Evolutionary conservation across 1,140 invertebrate species (phyloP), one percentile per base, ranked within the genome.

Genomic region (Drosophila serrata): DNA sequence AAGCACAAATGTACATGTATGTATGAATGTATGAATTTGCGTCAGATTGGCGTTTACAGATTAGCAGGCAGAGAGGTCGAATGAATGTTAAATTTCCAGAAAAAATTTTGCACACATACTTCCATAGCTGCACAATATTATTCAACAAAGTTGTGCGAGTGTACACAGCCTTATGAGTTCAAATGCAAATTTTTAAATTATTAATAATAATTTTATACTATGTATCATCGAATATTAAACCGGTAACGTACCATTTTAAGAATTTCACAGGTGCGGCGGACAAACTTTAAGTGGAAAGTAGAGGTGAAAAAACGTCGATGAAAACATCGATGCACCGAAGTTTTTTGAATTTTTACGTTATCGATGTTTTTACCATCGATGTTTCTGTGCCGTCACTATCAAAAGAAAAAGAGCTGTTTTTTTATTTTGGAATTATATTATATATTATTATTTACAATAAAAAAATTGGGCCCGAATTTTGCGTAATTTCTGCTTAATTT

Each of bases 41-140:
- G 37, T 53, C 62, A 81, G 43, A 58, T 19, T 42, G 39, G 19
- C 31, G 43, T 48, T 39, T 40, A 58, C 39, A 72, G 53, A 45
- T 81, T 62, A 51, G 65, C 35, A 48, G 31, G 19, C 24, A 11
- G 29, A 39, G 39, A 81, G 80, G 80, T 82, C 81, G 74, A 75
- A 82, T 82, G 63, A 82, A 82, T 82, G 81, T 79, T 82, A 82
- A 79, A 55, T 58, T 75, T 51, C 45, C 72, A 75, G 68, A 65
- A 58, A 58, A 55, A 74, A 57, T 48, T 57, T 48, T 37, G 37
- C 17, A 55, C 72, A 67, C 60, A 64, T 61, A 68, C 57, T 29
- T 31, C 42, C 33, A 48, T 58, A 59, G 29, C 29, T 53, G 33
- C n/a, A 35, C 6, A 55, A 37, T 35, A 31, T 60, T 35, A 19